phyloP scores from a whole-genome alignment of 1,140 invertebrate genomes.

The Dolichoris vasculosae region DNA sequence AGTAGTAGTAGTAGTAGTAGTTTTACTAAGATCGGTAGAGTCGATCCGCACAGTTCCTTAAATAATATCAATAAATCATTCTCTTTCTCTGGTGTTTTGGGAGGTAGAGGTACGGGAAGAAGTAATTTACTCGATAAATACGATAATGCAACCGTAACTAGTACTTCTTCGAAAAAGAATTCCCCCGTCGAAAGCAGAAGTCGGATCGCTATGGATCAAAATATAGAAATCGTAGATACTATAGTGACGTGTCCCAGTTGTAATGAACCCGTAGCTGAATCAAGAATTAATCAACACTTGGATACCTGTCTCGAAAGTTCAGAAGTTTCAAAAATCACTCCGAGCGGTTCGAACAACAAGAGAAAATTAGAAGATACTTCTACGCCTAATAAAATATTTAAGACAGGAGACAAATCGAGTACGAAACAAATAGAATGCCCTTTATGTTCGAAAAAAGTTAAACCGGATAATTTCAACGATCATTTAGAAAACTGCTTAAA shows the following conservation, averaged over 20 bases:
- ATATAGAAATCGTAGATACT: constrained; percentile 28
- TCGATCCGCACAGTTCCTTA: background rate
- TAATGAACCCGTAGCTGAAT: constrained; percentile 59
- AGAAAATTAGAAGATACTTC: constrained; percentile 36
- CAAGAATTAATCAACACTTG: constrained; percentile 69
- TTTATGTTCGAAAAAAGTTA: constrained; percentile 73
- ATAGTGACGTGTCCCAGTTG: constrained; percentile 71
- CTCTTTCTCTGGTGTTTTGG: constrained; percentile 63
- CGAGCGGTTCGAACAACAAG: constrained; percentile 34
- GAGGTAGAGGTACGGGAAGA: constrained; percentile 59
- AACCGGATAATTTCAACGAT: constrained; percentile 70
- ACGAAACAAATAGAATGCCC: constrained; percentile 46
- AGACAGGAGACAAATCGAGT: constrained; percentile 26
- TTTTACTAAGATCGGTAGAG: background rate
- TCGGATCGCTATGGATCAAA: background rate
- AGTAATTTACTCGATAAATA: constrained; percentile 63
- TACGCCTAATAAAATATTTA: constrained; percentile 50
- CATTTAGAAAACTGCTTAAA: constrained; percentile 73
- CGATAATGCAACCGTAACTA: constrained; percentile 26
- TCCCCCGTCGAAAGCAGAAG: background rate
- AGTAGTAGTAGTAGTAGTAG: constrained; percentile 31
- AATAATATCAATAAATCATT: constrained; percentile 47
- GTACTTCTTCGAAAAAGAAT: background rate
- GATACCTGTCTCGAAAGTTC: constrained; percentile 65
- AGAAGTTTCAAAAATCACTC: constrained; percentile 15